These are phyloP conservation scores for Salarias fasciatus DNA, from an alignment of 2,797 vertebrate genomes.

Conservation along the genomic window DNA sequence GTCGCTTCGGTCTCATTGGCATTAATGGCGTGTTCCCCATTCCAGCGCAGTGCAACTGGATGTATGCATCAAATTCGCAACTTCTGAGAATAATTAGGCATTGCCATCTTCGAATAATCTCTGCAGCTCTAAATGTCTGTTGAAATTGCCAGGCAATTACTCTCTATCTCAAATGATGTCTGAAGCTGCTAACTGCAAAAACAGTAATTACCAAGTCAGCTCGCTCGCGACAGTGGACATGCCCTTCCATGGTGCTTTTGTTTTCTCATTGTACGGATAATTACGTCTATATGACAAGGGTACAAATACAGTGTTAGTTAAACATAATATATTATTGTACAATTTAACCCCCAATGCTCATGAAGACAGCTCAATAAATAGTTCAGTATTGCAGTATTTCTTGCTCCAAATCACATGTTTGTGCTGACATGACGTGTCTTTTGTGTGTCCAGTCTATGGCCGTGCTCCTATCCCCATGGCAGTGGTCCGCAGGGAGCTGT, in stretches of 20 bases:
- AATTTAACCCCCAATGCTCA: conserved; percentile 23
- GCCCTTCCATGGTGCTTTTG: conserved; percentile 36
- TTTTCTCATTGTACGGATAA: conserved; percentile 55
- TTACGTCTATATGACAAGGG: conserved; percentile 49
- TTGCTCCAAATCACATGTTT: background rate
- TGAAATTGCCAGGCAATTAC: conserved; percentile 56
- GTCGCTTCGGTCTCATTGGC: conserved; percentile 38
- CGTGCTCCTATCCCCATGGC: conserved; percentile 98
- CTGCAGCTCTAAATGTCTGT: conserved; percentile 40
- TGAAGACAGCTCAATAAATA: conserved; percentile 19
- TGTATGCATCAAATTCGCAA: conserved; percentile 40
- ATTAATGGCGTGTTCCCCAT: conserved; percentile 51
- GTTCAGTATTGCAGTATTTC: background rate
- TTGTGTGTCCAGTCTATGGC: conserved; percentile 85
- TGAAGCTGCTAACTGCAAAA: conserved; percentile 47
- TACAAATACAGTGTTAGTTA: conserved; percentile 42
- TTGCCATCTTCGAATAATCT: conserved; percentile 56
- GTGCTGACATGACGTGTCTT: conserved; percentile 3
- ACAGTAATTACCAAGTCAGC: conserved; percentile 58
- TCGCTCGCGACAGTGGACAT: conserved; percentile 49
- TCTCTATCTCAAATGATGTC: conserved; percentile 49
- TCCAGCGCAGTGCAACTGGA: conserved; percentile 26
- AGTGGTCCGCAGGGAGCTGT: conserved; percentile 96
- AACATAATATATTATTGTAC: conserved; percentile 41
- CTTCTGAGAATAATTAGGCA: conserved; percentile 56